Base-by-base conservation (phyloP, 2,113 vertebrate species). In the Semnopithecus entellus region DNA sequence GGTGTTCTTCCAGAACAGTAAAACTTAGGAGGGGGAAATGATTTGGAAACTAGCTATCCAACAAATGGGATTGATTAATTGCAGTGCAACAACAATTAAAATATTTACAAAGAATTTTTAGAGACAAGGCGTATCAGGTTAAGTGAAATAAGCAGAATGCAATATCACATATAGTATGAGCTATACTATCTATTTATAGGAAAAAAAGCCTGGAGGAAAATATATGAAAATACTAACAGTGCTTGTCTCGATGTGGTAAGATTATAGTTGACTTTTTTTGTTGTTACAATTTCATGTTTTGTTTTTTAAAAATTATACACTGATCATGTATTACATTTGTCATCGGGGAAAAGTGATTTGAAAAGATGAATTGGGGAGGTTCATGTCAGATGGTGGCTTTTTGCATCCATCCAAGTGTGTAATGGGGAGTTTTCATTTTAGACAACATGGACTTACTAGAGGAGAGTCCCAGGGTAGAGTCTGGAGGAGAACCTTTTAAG, bases 201-300 rank as follows among this genome's bases (percentile, higher is more conserved):
- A 38, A 61, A 13, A 75, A 90, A 96, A 78, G 40, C 59, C 38
- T 52, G 20, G 30, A 96, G 35, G 87, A 80, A 82, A 80, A 91
- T 83, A 73, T 40, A 88, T 59, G 40, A 40, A 92, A 94, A 95
- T 55, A 64, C 27, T 86, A 80, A 79, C 13, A 86, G 73, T 72
- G 38, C 4, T 90, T 87, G 7, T 80, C 50, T 73, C 0, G 3
- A 40, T 70, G 38, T 23, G 12, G 20, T 83, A 43, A 92, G 61
- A 79, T 95, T 89, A 68, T 80, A 85, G 32, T 82, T 95, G 90
- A 84, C 68, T 96, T 95, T 90, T 90, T 97, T 91, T 79, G 8
- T 52, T 73, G 38, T 92, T 90, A 83, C 4, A 81, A n/a, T 82
- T 95, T 59, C 68, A 52, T 64, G 35, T n/a, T 79, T 88, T 90